These are phyloP conservation scores for Microctonus hyperodae DNA, from an alignment of 2,888 invertebrate genomes.

Conservation along the genomic window DNA sequence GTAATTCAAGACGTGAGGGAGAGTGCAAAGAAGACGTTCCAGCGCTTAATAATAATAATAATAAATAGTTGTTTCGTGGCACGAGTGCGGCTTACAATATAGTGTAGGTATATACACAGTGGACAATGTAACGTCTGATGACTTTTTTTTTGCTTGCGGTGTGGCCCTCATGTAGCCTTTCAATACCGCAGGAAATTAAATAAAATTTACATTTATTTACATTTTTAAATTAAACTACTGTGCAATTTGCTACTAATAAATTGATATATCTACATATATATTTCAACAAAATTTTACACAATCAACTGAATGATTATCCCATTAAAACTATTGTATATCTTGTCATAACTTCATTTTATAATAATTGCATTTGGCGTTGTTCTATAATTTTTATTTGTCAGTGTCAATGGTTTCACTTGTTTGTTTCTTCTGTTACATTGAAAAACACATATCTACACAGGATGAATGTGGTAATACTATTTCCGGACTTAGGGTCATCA, in stretches of 20 bases:
- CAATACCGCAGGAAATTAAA: conserved; percentile 6
- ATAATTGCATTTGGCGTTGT: neutral
- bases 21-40: neutral
- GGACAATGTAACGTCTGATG: neutral
- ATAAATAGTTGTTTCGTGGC: neutral
- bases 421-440: neutral
- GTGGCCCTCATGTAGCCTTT: neutral
- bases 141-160: conserved; percentile 1
- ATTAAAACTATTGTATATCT: neutral
- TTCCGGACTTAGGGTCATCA: neutral
- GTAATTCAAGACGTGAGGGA: neutral
- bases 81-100: neutral
- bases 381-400: neutral
- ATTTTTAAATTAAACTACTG: neutral
- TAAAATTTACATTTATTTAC: conserved; percentile 1
- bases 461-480: conserved; percentile 2
- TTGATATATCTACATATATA: neutral
- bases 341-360: neutral
- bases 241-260: neutral
- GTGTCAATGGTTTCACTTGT: neutral
- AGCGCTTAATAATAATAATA: neutral
- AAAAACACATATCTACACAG: neutral
- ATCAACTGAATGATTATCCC: neutral
- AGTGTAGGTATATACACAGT: neutral
- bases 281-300: neutral